These are phyloP conservation scores for Lophius piscatorius DNA, from an alignment of 2,113 vertebrate species.

Conservation along the genomic window DNA sequence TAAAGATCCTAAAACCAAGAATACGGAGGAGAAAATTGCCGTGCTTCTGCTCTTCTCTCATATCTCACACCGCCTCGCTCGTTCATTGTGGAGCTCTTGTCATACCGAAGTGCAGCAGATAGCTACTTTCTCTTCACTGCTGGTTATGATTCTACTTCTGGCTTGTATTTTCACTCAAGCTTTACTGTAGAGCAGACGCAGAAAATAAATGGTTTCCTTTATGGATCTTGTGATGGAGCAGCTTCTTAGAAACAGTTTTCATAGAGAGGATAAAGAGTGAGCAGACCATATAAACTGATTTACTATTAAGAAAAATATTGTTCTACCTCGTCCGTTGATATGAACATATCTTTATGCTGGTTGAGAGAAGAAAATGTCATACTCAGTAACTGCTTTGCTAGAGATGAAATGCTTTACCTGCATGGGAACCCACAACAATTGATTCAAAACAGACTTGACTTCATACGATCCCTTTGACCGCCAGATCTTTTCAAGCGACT, in stretches of 20 bases:
- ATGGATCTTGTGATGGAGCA: conserved; percentile 25
- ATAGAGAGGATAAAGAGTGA: conserved; percentile 14
- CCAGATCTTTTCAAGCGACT: too few species aligned
- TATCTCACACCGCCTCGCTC: conserved; percentile 41
- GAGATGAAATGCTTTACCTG: too few species aligned
- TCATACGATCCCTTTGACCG: too few species aligned
- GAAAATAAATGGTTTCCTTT: conserved; percentile 26
- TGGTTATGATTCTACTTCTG: conserved; percentile 38
- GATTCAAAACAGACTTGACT: too few species aligned
- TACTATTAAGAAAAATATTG: conserved; percentile 1
- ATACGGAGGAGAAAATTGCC: conserved; percentile 38
- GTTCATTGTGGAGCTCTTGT: conserved; percentile 36
- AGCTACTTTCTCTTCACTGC: conserved; percentile 26
- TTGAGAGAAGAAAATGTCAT: not conserved
- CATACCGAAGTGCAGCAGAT: conserved; percentile 48
- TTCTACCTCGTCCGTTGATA: not conserved
- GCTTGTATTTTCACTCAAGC: conserved; percentile 37
- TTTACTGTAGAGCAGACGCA: conserved; percentile 42
- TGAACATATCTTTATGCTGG: not conserved
- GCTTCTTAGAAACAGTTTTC: conserved; percentile 46
- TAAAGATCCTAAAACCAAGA: conserved; percentile 54
- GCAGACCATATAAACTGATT: not conserved
- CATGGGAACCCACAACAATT: too few species aligned
- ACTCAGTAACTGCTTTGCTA: too few species aligned
- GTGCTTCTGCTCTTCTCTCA: conserved; percentile 8